Evolutionary conservation across 2,113 vertebrate genomes (phyloP).

Genomic region (Grammomys surdaster): DNA sequence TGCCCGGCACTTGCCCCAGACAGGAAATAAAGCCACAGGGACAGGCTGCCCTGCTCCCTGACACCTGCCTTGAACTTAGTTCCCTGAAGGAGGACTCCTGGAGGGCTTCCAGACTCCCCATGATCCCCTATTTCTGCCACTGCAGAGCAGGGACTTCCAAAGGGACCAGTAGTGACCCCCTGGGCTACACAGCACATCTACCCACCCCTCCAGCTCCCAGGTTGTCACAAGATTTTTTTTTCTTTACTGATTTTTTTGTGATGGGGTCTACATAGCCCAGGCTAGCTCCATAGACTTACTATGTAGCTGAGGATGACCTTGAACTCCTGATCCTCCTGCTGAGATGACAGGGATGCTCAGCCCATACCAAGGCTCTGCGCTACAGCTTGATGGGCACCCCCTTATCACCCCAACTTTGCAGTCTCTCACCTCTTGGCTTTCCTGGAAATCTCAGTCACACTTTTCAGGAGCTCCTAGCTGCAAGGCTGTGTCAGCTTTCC

Average conservation of each 20-base stretch:
- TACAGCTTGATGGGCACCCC: accelerated
- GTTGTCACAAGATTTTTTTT: background rate
- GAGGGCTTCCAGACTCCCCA: background rate
- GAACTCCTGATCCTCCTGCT: background rate
- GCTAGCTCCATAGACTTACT: background rate
- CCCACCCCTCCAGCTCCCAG: too few species aligned
- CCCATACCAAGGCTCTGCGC: background rate
- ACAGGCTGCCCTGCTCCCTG: background rate
- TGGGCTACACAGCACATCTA: too few species aligned
- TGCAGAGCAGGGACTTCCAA: background rate
- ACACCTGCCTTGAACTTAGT: background rate
- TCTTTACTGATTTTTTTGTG: background rate
- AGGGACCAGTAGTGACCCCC: background rate
- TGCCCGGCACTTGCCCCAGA: background rate
- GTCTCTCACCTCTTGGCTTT: background rate
- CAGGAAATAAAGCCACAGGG: slow-evolving; percentile 3
- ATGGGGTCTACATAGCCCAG: too few species aligned
- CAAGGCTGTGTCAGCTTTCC: background rate
- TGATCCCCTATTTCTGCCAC: background rate
- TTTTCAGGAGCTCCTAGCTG: background rate
- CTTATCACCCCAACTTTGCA: background rate
- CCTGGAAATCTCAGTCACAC: background rate
- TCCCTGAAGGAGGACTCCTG: background rate
- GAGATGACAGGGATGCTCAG: background rate
- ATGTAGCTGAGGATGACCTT: background rate